These are phyloP conservation scores for Drosophila pallidifrons DNA, from an alignment of 1,140 invertebrate genomes.

Conservation along the genomic window DNA sequence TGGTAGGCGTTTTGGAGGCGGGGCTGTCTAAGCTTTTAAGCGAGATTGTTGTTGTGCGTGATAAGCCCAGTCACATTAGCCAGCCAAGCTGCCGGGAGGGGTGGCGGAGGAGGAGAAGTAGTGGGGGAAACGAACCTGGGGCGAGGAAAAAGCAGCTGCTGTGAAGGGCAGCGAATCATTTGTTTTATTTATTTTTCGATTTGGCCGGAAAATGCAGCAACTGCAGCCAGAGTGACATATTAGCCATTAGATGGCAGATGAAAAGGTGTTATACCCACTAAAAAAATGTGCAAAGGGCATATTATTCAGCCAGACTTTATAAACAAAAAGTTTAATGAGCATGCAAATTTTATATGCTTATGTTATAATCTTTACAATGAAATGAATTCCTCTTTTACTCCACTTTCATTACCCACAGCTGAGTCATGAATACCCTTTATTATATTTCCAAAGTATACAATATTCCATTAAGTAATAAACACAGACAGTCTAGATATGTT, in stretches of 20 bases:
- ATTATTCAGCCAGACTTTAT: background rate
- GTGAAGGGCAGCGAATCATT: conserved; percentile 58
- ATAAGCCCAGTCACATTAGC: conserved; percentile 48
- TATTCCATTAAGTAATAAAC: background rate
- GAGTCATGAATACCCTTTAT: no score
- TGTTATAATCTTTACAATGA: no score
- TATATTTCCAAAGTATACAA: background rate
- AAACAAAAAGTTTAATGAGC: background rate
- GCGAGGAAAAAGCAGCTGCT: conserved; percentile 9
- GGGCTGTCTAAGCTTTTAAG: conserved; percentile 59
- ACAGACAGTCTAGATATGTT: background rate
- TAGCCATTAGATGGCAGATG: conserved; percentile 58
- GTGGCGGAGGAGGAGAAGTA: background rate
- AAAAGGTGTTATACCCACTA: conserved; percentile 3
- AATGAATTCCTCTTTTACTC: no score
- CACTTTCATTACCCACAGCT: no score
- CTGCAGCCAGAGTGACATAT: conserved; percentile 76
- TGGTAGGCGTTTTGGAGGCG: conserved; percentile 59
- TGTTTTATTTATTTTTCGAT: conserved; percentile 83
- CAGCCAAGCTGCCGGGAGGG: background rate
- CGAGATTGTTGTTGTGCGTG: conserved; percentile 66
- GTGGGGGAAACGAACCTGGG: conserved; percentile 8
- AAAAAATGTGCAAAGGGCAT: background rate
- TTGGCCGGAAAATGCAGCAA: conserved; percentile 58
- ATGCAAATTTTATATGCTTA: no score